These are phyloP conservation scores for Cavia aperea DNA, from an alignment of 2,113 vertebrate species.

Conservation along the genomic window DNA sequence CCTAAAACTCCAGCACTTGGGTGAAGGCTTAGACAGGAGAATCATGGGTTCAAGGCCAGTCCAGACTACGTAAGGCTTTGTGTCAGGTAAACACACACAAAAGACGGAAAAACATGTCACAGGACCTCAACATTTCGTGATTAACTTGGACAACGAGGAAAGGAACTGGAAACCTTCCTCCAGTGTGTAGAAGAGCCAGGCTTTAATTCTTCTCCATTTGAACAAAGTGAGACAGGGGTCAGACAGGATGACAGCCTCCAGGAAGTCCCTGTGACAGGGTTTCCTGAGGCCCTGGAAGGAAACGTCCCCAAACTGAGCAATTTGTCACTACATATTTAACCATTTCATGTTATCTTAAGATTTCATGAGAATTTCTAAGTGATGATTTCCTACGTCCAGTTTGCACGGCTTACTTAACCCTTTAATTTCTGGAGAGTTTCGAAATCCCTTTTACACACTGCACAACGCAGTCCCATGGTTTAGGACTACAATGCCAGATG, in stretches of 20 bases:
- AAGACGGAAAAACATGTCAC: background rate
- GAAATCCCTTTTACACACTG: background rate
- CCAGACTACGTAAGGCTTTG: background rate
- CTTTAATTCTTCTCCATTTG: background rate
- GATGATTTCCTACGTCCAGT: background rate
- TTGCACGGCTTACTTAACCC: background rate
- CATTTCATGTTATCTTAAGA: background rate
- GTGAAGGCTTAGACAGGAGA: background rate
- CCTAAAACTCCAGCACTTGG: background rate
- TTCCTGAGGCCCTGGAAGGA: background rate
- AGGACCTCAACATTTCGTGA: background rate
- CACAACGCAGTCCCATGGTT: background rate
- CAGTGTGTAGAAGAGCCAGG: background rate
- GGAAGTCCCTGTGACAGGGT: background rate
- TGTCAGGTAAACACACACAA: background rate
- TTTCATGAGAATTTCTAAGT: background rate
- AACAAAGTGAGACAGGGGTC: background rate
- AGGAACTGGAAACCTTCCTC: background rate
- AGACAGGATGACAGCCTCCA: background rate
- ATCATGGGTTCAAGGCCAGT: background rate
- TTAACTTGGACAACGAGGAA: background rate
- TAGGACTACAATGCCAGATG: background rate
- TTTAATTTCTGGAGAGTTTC: conserved; percentile 7
- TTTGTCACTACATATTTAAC: background rate
- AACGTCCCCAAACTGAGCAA: background rate